Base-by-base conservation (phyloP, 2,888 invertebrate species). In the Dynastes hyllus region DNA sequence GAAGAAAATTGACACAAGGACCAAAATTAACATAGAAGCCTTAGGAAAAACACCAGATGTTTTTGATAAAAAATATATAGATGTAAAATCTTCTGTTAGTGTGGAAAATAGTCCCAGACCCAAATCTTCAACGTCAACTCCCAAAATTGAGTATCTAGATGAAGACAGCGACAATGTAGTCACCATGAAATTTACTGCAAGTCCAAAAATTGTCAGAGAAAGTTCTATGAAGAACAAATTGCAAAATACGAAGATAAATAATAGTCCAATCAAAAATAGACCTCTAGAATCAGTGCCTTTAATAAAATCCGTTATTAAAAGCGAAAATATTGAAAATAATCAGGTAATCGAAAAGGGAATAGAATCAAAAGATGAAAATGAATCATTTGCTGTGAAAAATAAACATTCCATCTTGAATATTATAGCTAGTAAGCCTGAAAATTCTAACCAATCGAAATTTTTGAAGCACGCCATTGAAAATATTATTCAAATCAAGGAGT, bases 401-500 rank as follows among this genome's bases (percentile, higher is more conserved):
- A 69, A 51, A 29, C 69, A 69, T 53, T 69, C 69, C 9, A 69
- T 69, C 51, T 27, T 69, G 51, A 69, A 51, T 29, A 69, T 69
- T 3, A 69, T 69, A 2, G 37, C 69, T 53, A 11, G 27, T 5
- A 11, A 50, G 29, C 11, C 51, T 5, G 27, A 69, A 22, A 13
- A 13, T 27, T 11, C 27, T 6, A 13, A 27, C 27, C 51, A 69
- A 51, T 29, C 51, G 51, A 69, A 51, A 6, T 5, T 29, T 22
- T 13, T 50, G 9, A 69, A 69, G 29, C 69, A 69, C 29, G 69
- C 51, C 13, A 69, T 69, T n/a, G 40, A 69, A 29, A 51, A 69
- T 13, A 51, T 69, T 11, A 69, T 69, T 27, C 13, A 53, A n/a
- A 45, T 50, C 5, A 27, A 51, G 13, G 13, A 55, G 5, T n/a